phyloP scores from a whole-genome alignment of 2,888 invertebrate genomes.

The Lepas anatifera region DNA sequence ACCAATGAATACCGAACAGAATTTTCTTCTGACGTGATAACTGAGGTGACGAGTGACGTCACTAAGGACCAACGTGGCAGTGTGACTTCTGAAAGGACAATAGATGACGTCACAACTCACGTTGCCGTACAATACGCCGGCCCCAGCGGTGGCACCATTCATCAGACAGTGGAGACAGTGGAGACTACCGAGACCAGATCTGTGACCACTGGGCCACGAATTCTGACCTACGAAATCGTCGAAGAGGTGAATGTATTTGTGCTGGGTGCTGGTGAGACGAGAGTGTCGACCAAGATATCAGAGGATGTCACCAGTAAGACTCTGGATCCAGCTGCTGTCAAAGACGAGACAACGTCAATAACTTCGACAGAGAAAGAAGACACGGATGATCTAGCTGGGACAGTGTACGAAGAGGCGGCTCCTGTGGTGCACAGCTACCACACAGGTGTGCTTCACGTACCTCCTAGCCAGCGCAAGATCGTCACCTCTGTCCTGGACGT shows the following conservation, averaged over 20 bases:
- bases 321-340: neutral
- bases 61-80: no score
- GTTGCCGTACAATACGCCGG: no score
- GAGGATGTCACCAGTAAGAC: neutral
- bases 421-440: neutral
- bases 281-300: neutral
- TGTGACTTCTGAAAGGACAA: no score
- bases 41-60: no score
- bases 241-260: neutral
- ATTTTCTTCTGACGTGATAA: no score
- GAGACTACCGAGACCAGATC: neutral
- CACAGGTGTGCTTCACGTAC: neutral
- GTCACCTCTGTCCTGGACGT: neutral
- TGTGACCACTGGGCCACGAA: neutral
- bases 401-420: no score
- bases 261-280: neutral
- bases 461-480: neutral
- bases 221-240: neutral
- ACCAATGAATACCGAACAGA: no score
- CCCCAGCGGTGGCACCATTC: no score
- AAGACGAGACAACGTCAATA: neutral
- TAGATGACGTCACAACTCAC: no score
- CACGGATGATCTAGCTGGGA: no score
- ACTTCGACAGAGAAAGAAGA: neutral
- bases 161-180: no score